Evolutionary conservation across 2,888 invertebrate genomes (phyloP).

Genomic region (Lysandra bellargus): DNA sequence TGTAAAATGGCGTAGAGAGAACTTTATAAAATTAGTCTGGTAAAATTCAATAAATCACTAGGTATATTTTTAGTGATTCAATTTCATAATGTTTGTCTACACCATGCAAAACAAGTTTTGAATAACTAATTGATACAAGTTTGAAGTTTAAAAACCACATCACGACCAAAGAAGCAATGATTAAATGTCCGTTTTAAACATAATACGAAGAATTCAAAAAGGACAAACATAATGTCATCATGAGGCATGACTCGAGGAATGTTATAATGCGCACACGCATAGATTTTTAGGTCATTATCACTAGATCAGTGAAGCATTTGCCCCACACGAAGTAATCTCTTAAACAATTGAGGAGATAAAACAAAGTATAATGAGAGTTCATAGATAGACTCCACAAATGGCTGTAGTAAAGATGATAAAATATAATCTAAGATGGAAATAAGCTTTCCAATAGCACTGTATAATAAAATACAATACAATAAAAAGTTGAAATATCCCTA

Average conservation of each 20-base stretch:
- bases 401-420: neutral
- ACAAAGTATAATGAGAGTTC: neutral
- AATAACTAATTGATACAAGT: neutral
- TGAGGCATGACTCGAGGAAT: constrained; percentile 65
- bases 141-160: neutral
- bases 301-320: constrained; percentile 67
- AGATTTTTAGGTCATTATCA: constrained; percentile 68
- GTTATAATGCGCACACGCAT: constrained; percentile 61
- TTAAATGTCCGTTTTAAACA: neutral
- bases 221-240: constrained; percentile 61
- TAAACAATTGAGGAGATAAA: constrained; percentile 63
- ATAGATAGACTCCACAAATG: neutral
- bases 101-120: neutral
- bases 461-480: neutral
- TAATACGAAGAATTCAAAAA: constrained; percentile 32
- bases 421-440: neutral
- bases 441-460: neutral
- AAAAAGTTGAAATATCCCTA: too few species aligned
- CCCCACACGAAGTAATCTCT: constrained; percentile 75
- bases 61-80: too few species aligned
- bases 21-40: too few species aligned
- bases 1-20: too few species aligned
- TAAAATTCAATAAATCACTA: too few species aligned
- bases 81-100: too few species aligned
- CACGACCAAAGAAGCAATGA: neutral